Evolutionary conservation across 2,113 vertebrate species (phyloP).

Genomic region (Melospiza georgiana): DNA sequence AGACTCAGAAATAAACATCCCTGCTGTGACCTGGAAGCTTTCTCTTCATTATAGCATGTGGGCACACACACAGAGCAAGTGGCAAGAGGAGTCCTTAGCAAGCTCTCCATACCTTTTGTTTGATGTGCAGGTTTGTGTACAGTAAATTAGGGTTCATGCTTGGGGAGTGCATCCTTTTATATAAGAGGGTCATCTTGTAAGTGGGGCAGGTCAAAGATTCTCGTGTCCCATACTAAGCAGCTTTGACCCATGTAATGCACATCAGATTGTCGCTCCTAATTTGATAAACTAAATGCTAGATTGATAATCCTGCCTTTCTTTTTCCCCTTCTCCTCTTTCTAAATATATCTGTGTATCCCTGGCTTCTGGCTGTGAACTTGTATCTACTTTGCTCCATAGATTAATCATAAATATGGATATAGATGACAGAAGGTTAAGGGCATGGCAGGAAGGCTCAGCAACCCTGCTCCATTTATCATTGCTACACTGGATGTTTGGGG

Average conservation of each 20-base stretch:
- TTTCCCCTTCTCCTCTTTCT: conserved; percentile 26
- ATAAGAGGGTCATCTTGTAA: conserved; percentile 29
- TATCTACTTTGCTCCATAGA: conserved; percentile 20
- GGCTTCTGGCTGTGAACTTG: background rate
- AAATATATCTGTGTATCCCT: conserved; percentile 38
- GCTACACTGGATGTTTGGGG: background rate
- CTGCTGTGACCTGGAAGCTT: background rate
- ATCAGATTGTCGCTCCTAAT: conserved; percentile 23
- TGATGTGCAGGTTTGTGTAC: background rate
- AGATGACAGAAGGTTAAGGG: conserved; percentile 47
- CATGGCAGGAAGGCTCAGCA: background rate
- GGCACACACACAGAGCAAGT: background rate
- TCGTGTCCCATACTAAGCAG: background rate
- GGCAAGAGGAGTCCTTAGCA: background rate
- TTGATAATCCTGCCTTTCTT: conserved; percentile 43
- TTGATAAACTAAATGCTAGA: conserved; percentile 46
- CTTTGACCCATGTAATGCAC: conserved; percentile 44
- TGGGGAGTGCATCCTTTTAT: conserved; percentile 13
- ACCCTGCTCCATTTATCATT: conserved; percentile 8
- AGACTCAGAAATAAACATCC: conserved; percentile 5
- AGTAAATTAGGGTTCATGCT: conserved; percentile 30
- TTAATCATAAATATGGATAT: conserved; percentile 62
- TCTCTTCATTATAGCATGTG: background rate
- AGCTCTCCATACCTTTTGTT: background rate
- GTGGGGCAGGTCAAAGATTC: conserved; percentile 31